Evolutionary conservation across 37 sponge, comb jelly and placozoan species (phyloP), one percentile per base, ranked within the genome.

Genomic region (Oscarella lobularis): DNA sequence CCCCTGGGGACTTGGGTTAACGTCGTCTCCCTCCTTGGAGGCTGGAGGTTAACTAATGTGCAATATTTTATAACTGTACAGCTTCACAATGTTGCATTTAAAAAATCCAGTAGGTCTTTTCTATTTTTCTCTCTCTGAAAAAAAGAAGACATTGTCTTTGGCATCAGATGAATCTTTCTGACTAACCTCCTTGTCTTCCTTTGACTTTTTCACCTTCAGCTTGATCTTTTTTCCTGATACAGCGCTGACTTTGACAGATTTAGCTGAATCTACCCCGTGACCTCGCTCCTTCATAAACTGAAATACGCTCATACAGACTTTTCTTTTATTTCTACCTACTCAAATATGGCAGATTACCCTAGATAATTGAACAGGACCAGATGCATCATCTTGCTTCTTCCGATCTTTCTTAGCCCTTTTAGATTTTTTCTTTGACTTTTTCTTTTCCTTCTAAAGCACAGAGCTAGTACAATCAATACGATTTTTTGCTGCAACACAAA

Each of bases 71-170:
- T n/a, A n/a, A n/a, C n/a, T n/a, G n/a, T n/a, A n/a, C n/a, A n/a
- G n/a, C n/a, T n/a, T n/a, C 20, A 48, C 60, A 48, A 27, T 48
- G 60, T 48, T 48, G 60, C 60, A 48, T 48, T 48, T 48, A 48
- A 48, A 20, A 48, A 48, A 27, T 9, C 9, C 60, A 48, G 60
- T 20, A 48, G 60, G 20, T 48, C 60, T 20, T 48, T 20, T 20
- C 60, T 48, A 48, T 48, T 48, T 20, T 48, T 48, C 14, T 48
- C 60, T 20, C 9, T 48, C 60, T 48, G 20, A 9, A 48, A 20
- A 48, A 27, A 9, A 48, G 60, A 48, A 48, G 20, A 48, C 60
- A 48, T 48, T 48, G n/a, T n/a, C n/a, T n/a, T n/a, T n/a, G n/a
- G n/a, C n/a, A n/a, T n/a, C n/a, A n/a, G n/a, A n/a, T n/a, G n/a